Conservation (phyloP, 2,113 vertebrate species). For the Globicephala melas region DNA sequence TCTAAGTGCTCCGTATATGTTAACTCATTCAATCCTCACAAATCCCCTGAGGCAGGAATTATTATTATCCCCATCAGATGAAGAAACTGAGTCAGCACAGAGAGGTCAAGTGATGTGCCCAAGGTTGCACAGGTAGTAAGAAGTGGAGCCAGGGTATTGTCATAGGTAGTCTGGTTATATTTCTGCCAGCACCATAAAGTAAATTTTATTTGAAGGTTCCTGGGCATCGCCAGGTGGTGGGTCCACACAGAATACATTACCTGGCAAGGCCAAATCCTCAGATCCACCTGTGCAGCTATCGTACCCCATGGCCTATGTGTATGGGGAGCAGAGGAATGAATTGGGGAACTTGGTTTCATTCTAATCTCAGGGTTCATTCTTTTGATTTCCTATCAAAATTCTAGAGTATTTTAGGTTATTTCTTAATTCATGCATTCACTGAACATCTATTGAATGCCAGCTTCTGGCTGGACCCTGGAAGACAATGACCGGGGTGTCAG, state of each 20-base stretch:
- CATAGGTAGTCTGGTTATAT: not conserved
- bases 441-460: not conserved
- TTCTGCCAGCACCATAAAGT: not conserved
- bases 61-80: not conserved
- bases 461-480: not conserved
- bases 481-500: not conserved
- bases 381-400: not conserved
- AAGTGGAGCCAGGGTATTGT: not conserved
- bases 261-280: not conserved
- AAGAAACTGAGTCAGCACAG: not conserved
- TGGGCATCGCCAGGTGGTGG: not conserved
- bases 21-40: not conserved
- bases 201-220: not conserved
- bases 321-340: not conserved
- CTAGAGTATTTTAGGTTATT: not conserved
- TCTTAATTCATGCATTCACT: not conserved
- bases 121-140: not conserved
- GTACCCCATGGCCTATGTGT: not conserved
- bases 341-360: not conserved
- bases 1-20: accelerated
- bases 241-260: not conserved
- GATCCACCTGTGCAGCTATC: not conserved
- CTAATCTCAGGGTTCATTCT: not conserved
- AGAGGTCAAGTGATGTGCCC: not conserved
- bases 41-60: not conserved